Percentiles rank a stretch among this genome's conserved stretches.
These are phyloP conservation scores for Caenorhabditis remanei DNA, from an alignment of 1,140 invertebrate genomes.

Conservation along the genomic window DNA sequence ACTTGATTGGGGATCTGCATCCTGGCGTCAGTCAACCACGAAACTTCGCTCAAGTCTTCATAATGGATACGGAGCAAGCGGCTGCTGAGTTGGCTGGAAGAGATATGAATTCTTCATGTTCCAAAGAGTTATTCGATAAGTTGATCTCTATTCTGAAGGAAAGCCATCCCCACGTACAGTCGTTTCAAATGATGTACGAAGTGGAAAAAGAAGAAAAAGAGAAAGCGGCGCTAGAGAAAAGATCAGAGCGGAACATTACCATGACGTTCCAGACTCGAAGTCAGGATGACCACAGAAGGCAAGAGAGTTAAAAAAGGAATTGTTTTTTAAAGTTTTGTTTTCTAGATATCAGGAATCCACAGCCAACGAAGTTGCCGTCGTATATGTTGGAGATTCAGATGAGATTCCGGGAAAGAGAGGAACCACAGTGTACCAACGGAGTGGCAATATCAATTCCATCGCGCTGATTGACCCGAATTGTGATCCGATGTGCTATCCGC, in stretches of 20 bases:
- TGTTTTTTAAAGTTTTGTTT: too few species aligned
- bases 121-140: neutral
- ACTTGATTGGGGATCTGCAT: neutral
- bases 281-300: neutral
- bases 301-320: too few species aligned
- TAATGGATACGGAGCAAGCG: neutral
- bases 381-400: slow-evolving; percentile 40
- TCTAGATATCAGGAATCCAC: slow-evolving; percentile 38
- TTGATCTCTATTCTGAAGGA: neutral
- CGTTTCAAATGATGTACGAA: neutral
- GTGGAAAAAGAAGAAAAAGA: neutral
- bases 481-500: slow-evolving; percentile 53
- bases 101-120: neutral
- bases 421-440: slow-evolving; percentile 12
- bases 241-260: neutral
- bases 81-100: neutral
- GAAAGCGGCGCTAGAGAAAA: too few species aligned
- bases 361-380: slow-evolving; percentile 43
- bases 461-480: neutral
- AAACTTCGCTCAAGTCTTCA: neutral
- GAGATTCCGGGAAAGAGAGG: slow-evolving; percentile 13
- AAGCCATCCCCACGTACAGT: neutral
- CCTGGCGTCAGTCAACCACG: neutral
- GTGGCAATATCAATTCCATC: too few species aligned
- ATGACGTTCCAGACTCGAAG: neutral